These are phyloP conservation scores for Torymus tubicola DNA, from an alignment of 2,888 invertebrate species.

Conservation along the genomic window DNA sequence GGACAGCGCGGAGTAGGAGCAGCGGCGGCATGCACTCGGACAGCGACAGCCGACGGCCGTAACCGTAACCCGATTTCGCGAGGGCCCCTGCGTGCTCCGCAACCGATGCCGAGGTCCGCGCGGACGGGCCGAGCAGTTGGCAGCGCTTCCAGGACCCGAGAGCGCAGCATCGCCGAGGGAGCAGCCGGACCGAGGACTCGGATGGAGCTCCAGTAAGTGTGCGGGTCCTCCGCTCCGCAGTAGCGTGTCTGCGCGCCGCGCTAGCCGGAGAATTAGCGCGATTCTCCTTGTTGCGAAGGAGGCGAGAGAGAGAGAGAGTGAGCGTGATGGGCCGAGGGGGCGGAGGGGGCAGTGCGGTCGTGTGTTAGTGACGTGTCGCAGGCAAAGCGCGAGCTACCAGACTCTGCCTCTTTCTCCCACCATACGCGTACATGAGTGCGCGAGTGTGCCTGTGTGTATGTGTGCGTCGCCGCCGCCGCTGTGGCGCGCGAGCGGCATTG, in stretches of 20 bases:
- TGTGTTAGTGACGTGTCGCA: constrained; percentile 53
- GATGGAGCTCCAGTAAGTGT: too few relatives aligned
- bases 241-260: constrained; percentile 15
- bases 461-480: too few relatives aligned
- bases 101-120: neutral
- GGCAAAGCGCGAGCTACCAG: too few relatives aligned
- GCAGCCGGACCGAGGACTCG: too few relatives aligned
- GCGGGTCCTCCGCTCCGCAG: too few relatives aligned
- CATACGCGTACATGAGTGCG: too few relatives aligned
- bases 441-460: too few relatives aligned
- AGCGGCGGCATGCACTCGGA: constrained; percentile 46
- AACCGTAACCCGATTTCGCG: constrained; percentile 68
- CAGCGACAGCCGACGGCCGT: constrained; percentile 63
- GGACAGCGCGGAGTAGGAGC: constrained; percentile 47
- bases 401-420: too few relatives aligned
- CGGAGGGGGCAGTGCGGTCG: constrained; percentile 4
- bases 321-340: constrained; percentile 40
- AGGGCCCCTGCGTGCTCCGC: neutral
- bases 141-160: neutral
- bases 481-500: too few relatives aligned
- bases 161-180: too few relatives aligned
- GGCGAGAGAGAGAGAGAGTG: constrained; percentile 47
- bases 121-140: neutral
- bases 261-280: constrained; percentile 43
- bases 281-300: constrained; percentile 56